These are phyloP conservation scores for Boulengerochromis microlepis DNA, from an alignment of 2,113 vertebrate species.

Conservation along the genomic window DNA sequence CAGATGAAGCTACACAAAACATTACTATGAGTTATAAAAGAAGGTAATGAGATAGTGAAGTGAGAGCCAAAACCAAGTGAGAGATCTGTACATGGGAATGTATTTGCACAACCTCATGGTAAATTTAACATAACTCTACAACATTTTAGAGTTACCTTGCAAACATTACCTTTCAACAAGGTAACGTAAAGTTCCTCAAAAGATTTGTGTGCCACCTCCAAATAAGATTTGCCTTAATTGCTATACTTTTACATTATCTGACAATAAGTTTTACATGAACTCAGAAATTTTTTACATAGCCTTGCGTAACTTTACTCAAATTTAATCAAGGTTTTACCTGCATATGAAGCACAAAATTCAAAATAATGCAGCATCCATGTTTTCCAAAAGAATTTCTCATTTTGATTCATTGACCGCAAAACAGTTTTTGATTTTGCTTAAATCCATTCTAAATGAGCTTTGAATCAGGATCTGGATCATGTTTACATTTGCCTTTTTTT, in stretches of 20 bases:
- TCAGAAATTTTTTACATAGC: background rate
- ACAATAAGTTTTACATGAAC: background rate
- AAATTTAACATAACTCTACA: background rate
- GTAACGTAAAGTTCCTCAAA: background rate
- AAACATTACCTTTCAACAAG: background rate
- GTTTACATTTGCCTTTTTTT: background rate
- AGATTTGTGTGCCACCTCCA: background rate
- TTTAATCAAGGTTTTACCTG: background rate
- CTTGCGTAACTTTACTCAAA: background rate
- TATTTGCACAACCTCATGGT: background rate
- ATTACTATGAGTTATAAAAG: background rate
- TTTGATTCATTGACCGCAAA: background rate
- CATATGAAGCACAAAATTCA: background rate
- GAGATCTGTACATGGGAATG: background rate
- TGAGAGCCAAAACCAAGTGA: background rate
- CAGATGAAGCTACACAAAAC: background rate
- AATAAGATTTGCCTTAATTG: background rate
- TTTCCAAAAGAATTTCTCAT: background rate
- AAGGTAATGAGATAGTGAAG: background rate
- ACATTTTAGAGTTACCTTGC: background rate
- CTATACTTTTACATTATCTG: background rate
- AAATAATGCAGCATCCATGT: background rate
- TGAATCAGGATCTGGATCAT: background rate
- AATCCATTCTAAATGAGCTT: background rate
- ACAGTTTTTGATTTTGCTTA: background rate